phyloP scores from a whole-genome alignment of 2,113 vertebrate genomes.

The Hipposideros armiger region DNA sequence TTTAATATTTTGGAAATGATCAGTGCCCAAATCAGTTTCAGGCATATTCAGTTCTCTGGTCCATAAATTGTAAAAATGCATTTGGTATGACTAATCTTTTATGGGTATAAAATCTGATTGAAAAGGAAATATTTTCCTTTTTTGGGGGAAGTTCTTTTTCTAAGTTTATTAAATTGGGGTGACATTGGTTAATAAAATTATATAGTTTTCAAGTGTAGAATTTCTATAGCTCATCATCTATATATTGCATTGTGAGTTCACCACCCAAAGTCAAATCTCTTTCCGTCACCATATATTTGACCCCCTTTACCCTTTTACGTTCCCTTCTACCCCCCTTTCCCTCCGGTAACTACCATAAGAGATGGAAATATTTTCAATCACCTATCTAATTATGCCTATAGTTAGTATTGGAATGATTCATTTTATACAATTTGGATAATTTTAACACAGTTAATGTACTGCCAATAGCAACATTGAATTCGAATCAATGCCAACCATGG shows the following conservation, averaged over 20 bases:
- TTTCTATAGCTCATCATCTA: too few relatives aligned
- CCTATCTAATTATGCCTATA: slow-evolving; percentile 12
- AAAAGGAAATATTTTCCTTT: slow-evolving; percentile 46
- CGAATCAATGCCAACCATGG: slow-evolving; percentile 5
- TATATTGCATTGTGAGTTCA: too few relatives aligned
- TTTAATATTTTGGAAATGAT: slow-evolving; percentile 33
- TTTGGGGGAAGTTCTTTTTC: not conserved
- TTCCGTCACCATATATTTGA: too few relatives aligned
- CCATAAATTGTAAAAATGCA: not conserved
- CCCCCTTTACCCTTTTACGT: too few relatives aligned
- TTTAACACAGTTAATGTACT: slow-evolving; percentile 24
- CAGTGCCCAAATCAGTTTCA: not conserved
- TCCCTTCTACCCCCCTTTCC: too few relatives aligned
- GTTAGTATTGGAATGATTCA: slow-evolving; percentile 42
- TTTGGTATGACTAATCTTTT: slow-evolving; percentile 38
- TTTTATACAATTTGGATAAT: slow-evolving; percentile 54
- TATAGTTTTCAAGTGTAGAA: too few relatives aligned
- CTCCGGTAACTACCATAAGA: not conserved
- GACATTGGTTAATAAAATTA: too few relatives aligned
- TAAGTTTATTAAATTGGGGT: too few relatives aligned
- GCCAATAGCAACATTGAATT: slow-evolving; percentile 41
- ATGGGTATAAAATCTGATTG: slow-evolving; percentile 37
- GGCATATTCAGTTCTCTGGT: not conserved
- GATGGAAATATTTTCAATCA: slow-evolving; percentile 57
- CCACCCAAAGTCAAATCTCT: too few relatives aligned